Evolutionary conservation across 2,113 vertebrate species (phyloP).

Genomic region (Anser cygnoides): DNA sequence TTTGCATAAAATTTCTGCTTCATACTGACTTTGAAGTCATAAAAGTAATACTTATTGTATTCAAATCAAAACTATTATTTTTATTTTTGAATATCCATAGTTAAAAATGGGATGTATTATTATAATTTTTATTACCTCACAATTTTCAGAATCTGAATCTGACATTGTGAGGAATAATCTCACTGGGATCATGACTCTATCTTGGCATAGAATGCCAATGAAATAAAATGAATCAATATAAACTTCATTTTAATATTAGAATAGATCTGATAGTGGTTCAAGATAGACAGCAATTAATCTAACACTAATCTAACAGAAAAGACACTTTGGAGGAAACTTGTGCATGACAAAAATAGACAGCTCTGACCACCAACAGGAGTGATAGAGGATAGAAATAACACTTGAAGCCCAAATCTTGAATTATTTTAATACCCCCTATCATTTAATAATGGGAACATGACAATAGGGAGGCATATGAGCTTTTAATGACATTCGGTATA

Average conservation of each 20-base stretch:
- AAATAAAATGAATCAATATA: background rate
- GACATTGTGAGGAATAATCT: background rate
- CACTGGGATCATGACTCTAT: background rate
- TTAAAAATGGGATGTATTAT: background rate
- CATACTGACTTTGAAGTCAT: background rate
- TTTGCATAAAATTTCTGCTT: background rate
- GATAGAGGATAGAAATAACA: background rate
- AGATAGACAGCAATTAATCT: background rate
- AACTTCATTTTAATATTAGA: background rate
- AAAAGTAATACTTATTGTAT: background rate
- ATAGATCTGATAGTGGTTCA: background rate
- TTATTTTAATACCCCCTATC: slow-evolving; percentile 11
- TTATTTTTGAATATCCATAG: background rate
- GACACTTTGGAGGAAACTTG: background rate
- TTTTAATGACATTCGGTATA: slow-evolving; percentile 33
- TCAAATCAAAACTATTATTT: background rate
- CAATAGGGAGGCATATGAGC: background rate
- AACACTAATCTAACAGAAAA: background rate
- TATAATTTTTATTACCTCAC: background rate
- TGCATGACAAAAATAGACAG: background rate
- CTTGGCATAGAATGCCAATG: background rate
- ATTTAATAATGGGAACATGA: slow-evolving; percentile 48
- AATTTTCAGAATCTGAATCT: background rate
- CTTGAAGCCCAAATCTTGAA: background rate
- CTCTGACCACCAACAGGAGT: background rate